Evolutionary conservation across 1,140 invertebrate species (phyloP).

Genomic region (Drosophila subobscura): DNA sequence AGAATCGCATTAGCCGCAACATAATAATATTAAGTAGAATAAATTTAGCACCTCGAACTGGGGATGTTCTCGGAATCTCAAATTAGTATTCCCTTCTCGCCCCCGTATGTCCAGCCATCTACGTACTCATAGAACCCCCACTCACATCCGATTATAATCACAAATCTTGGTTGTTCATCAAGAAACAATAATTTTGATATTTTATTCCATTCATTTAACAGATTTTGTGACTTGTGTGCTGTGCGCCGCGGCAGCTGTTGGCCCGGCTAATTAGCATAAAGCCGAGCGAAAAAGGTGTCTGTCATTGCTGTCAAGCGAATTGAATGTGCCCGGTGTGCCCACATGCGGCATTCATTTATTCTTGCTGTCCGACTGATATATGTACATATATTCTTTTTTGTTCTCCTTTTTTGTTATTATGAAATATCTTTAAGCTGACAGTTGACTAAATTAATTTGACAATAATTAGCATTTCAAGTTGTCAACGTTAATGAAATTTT

Average conservation of each 20-base stretch:
- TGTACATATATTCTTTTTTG: slow-evolving; percentile 49
- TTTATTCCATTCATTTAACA: slow-evolving; percentile 47
- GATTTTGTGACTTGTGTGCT: slow-evolving; percentile 14
- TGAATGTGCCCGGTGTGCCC: slow-evolving; percentile 52
- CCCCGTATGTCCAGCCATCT: not conserved
- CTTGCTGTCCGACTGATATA: slow-evolving; percentile 51
- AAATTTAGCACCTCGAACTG: slow-evolving; percentile 25
- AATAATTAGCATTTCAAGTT: slow-evolving; percentile 84
- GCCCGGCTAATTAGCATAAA: slow-evolving; percentile 67
- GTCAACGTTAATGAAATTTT: slow-evolving; percentile 82
- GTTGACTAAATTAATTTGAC: slow-evolving; percentile 83
- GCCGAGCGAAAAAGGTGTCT: slow-evolving; percentile 56
- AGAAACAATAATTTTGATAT: slow-evolving; percentile 45
- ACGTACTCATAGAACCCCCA: slow-evolving; percentile 5
- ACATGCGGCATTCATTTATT: slow-evolving; percentile 76
- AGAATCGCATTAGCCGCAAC: slow-evolving; percentile 9
- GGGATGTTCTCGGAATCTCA: slow-evolving; percentile 35
- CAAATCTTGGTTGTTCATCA: slow-evolving; percentile 45
- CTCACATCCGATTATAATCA: slow-evolving; percentile 46
- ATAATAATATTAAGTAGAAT: slow-evolving; percentile 12
- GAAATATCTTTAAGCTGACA: slow-evolving; percentile 81
- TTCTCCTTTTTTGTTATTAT: slow-evolving; percentile 52
- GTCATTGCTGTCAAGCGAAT: slow-evolving; percentile 72
- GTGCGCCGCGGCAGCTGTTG: slow-evolving; percentile 53
- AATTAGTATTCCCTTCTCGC: slow-evolving; percentile 1